Evolutionary conservation across 64 coral and sea anemone species (phyloP), one percentile per base, ranked within the genome.

Genomic region (Montipora cactus): DNA sequence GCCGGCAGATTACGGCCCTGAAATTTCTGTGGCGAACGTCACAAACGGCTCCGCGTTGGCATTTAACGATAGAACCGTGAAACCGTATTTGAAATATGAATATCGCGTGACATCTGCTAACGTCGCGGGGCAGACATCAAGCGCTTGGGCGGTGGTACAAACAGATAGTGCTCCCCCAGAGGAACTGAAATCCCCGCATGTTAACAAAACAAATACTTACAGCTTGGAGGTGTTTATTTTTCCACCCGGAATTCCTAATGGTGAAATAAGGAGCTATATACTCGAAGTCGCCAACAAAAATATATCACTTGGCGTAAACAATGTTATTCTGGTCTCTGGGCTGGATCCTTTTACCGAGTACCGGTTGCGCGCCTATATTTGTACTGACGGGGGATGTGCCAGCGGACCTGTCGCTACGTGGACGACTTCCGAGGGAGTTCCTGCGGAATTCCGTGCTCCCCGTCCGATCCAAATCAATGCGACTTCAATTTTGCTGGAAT

Each of bases 301-400:
- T 81, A 15, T 87, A 25, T 94, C 95, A 11, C 70, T 77, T 13
- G 87, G 83, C 9, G 73, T 90, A 20, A 14, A 58, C 37, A 90
- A 77, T 9, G 44, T 28, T 12, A 68, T 81, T 44, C 62, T 73
- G n/a, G 73, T 95, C 15, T 59, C 45, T 11, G 91, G 89, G 11
- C 90, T 99, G 49, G 84, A 94, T 48, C 92, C 98, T 8, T 99
- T 85, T 66, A 88, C 77, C 13, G 19, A 74, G 7, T 99, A 96
- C 45, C 16, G 52, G 4, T 44, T 99, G 18, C 75, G 79, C 67
- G 98, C 96, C 19, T 46, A 68, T 46, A 92, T 87, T 12, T 99
- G 98, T 76, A 99, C 98, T 8, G 91, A 92, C 14, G 98, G 89
- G n/a, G 98, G 98, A 0, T 99, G 98, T 73, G 94, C 95, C 8